These are phyloP conservation scores for Rhopalosiphum nymphaeae DNA, from an alignment of 2,888 invertebrate species.

Conservation along the genomic window DNA sequence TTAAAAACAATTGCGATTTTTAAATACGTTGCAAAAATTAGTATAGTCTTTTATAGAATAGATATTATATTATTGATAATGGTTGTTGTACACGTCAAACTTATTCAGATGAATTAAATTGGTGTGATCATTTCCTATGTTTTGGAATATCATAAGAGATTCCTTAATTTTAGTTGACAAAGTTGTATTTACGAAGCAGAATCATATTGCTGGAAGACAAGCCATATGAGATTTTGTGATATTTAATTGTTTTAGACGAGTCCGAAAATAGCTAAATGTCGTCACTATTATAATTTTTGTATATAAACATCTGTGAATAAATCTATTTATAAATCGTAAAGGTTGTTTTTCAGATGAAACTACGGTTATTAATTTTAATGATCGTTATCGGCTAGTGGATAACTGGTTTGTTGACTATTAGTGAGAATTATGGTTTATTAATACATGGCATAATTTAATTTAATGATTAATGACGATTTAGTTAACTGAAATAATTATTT, in stretches of 20 bases:
- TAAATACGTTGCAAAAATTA: not conserved
- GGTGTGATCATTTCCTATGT: not conserved
- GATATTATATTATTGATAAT: not conserved
- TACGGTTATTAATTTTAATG: not conserved
- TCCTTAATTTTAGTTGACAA: not conserved
- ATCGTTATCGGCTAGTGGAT: not conserved
- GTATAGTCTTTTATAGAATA: not conserved
- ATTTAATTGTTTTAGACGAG: not conserved
- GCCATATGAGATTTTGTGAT: not conserved
- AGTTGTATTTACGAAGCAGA: not conserved
- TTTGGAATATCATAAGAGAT: not conserved
- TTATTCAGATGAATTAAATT: not conserved
- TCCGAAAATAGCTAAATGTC: not conserved
- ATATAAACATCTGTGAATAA: not conserved
- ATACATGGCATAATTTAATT: not conserved
- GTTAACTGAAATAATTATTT: not conserved
- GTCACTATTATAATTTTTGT: too few species aligned
- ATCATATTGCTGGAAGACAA: not conserved
- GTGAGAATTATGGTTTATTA: not conserved
- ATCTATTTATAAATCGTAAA: too few species aligned
- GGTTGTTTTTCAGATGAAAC: not conserved
- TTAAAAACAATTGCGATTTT: not conserved
- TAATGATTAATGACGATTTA: not conserved
- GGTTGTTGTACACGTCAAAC: not conserved
- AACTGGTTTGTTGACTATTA: not conserved